Evolutionary conservation across 2,113 vertebrate species (phyloP).

Genomic region (Macquaria australasica): DNA sequence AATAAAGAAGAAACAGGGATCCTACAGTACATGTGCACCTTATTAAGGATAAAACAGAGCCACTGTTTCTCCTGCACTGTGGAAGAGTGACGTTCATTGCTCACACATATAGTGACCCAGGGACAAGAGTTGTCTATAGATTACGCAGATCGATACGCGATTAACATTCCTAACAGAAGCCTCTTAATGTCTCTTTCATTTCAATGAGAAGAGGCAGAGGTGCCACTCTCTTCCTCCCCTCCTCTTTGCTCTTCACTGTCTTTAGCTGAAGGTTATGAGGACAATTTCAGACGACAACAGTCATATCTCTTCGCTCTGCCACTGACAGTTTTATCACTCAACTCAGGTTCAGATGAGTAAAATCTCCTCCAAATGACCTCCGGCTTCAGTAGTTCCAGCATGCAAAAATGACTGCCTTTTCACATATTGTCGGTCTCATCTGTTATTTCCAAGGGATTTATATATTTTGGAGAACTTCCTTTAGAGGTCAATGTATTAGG

Average conservation of each 20-base stretch:
- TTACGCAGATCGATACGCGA: slow-evolving; percentile 67
- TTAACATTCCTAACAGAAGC: slow-evolving; percentile 68
- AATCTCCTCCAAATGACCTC: slow-evolving; percentile 51
- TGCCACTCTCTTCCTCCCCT: slow-evolving; percentile 17
- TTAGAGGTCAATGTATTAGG: slow-evolving; percentile 50
- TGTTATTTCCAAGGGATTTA: slow-evolving; percentile 47
- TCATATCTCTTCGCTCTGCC: slow-evolving; percentile 54
- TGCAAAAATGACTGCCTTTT: slow-evolving; percentile 28
- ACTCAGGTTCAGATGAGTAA: slow-evolving; percentile 39
- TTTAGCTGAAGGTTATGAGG: slow-evolving; percentile 59
- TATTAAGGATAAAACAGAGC: slow-evolving; percentile 14
- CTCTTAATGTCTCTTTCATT: slow-evolving; percentile 57
- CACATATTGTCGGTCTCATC: slow-evolving; percentile 12
- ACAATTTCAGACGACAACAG: slow-evolving; percentile 46
- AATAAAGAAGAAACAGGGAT: slow-evolving; percentile 17
- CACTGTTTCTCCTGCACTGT: slow-evolving; percentile 8
- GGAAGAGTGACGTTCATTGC: slow-evolving; percentile 8
- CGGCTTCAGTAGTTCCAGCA: background rate
- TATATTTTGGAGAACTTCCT: slow-evolving; percentile 19
- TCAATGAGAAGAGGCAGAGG: slow-evolving; percentile 36
- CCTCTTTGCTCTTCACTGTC: slow-evolving; percentile 21
- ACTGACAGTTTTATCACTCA: slow-evolving; percentile 69
- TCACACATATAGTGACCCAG: slow-evolving; percentile 34
- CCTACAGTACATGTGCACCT: background rate
- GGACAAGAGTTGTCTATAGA: slow-evolving; percentile 41